Conservation (phyloP, 64 coral and sea anemone genomes). For the Cladopsammia gracilis region DNA sequence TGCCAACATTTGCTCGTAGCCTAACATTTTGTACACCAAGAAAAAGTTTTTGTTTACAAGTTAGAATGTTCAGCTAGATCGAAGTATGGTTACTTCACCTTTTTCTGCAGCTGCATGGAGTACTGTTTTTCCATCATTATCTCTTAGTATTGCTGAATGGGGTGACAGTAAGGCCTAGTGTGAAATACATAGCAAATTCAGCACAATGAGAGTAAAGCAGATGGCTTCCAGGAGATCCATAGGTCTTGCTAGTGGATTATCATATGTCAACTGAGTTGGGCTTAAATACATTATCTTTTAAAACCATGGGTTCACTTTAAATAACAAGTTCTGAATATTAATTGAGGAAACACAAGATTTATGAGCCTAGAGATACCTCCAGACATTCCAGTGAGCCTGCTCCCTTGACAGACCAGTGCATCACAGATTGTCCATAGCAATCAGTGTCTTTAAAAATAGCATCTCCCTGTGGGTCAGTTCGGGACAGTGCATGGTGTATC, state of each 20-base stretch:
- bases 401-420: slow-evolving; percentile 93
- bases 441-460: slow-evolving; percentile 85
- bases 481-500: slow-evolving; percentile 72
- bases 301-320: too few relatives aligned
- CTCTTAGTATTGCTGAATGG: slow-evolving; percentile 57
- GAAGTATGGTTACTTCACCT: slow-evolving; percentile 40
- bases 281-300: too few relatives aligned
- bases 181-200: too few relatives aligned
- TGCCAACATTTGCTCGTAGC: too few relatives aligned
- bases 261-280: too few relatives aligned
- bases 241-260: too few relatives aligned
- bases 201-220: too few relatives aligned
- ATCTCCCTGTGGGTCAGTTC: slow-evolving; percentile 88
- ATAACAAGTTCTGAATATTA: too few relatives aligned
- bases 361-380: slow-evolving; percentile 6
- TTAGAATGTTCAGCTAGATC: background rate
- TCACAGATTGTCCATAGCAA: slow-evolving; percentile 72
- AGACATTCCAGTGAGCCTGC: slow-evolving; percentile 70
- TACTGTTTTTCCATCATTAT: slow-evolving; percentile 83
- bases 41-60: background rate
- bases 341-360: too few relatives aligned
- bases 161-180: slow-evolving; percentile 50
- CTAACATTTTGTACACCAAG: too few relatives aligned
- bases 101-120: slow-evolving; percentile 89
- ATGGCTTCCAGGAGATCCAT: too few relatives aligned